Evolutionary conservation across 2,888 invertebrate genomes (phyloP), one percentile per base, ranked within the genome.

Genomic region (Chrysolina oricalcia): DNA sequence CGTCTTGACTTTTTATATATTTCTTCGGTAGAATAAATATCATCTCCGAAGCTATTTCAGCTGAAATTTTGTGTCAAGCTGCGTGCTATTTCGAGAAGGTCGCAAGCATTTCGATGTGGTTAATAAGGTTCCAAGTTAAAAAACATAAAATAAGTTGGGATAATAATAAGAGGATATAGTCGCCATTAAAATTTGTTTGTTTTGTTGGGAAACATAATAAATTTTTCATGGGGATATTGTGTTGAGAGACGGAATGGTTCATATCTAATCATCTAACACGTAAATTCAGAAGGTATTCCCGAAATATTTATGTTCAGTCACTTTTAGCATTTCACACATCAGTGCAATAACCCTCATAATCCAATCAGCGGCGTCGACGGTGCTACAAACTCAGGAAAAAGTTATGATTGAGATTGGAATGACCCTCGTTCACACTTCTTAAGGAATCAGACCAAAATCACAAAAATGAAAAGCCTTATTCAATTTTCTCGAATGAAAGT

Each of bases 41-140:
- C 17, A 48, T 66, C 77, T 78, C 78, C 79, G 77, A 80, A 81
- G 71, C 76, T 72, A 74, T 77, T 79, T 82, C 80, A 80, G 76
- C 75, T 68, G 71, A 71, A 71, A 67, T 70, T 77, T 76, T 73
- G 74, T 74, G 74, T 78, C 80, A 83, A 76, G 77, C 75, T 71
- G 75, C 69, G 75, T 69, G 81, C 81, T 85, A 85, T 85, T 85
- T 85, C 81, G 59, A 81, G 84, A 84, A 84, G 84, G 85, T 82
- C 83, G 78, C 80, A 81, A 79, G 76, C 76, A 78, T 76, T 75
- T 67, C 43, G 35, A 53, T 67, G 67, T 67, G 67, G 67, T 67
- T 67, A 50, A 67, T 67, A 67, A 35, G 67, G 41, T 48, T 48
- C 35, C 23, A 53, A 50, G 53, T 59, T 59, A 27, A 23, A 59